Percentiles rank a stretch among this genome's conserved stretches.
These are phyloP conservation scores for Zhengitettix transpicula DNA, from an alignment of 2,888 invertebrate genomes.

Conservation along the genomic window DNA sequence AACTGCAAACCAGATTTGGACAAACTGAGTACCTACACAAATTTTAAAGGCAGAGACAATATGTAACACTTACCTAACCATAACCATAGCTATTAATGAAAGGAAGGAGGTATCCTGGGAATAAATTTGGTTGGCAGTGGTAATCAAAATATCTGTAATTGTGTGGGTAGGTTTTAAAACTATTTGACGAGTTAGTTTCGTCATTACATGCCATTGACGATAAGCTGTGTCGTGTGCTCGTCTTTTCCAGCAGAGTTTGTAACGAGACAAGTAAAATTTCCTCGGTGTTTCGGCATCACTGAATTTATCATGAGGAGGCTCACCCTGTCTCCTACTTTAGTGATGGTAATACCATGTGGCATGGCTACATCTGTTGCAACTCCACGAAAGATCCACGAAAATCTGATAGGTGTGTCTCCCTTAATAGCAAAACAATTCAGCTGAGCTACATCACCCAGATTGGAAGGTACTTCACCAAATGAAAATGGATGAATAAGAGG, in stretches of 20 bases:
- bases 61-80: too few relatives aligned
- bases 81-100: too few relatives aligned
- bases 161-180: too few relatives aligned
- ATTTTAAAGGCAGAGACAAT: not conserved
- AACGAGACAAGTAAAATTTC: slow-evolving; percentile 47
- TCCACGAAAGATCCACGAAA: slow-evolving; percentile 38
- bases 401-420: slow-evolving; percentile 51
- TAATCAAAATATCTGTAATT: too few relatives aligned
- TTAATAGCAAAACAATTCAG: slow-evolving; percentile 39
- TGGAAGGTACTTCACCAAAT: slow-evolving; percentile 41
- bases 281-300: slow-evolving; percentile 45
- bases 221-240: slow-evolving; percentile 40
- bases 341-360: slow-evolving; percentile 26
- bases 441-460: slow-evolving; percentile 34
- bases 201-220: slow-evolving; percentile 39
- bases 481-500: slow-evolving; percentile 34
- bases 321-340: slow-evolving; percentile 38
- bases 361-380: slow-evolving; percentile 8
- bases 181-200: too few relatives aligned
- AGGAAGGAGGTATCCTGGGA: too few relatives aligned
- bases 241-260: slow-evolving; percentile 45
- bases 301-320: slow-evolving; percentile 50
- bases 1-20: slow-evolving; percentile 38
- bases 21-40: not conserved
- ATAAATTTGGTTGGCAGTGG: too few relatives aligned